Evolutionary conservation across 2,797 vertebrate species (phyloP), one percentile per base, ranked within the genome.

Genomic region (Xenentodon cancila): DNA sequence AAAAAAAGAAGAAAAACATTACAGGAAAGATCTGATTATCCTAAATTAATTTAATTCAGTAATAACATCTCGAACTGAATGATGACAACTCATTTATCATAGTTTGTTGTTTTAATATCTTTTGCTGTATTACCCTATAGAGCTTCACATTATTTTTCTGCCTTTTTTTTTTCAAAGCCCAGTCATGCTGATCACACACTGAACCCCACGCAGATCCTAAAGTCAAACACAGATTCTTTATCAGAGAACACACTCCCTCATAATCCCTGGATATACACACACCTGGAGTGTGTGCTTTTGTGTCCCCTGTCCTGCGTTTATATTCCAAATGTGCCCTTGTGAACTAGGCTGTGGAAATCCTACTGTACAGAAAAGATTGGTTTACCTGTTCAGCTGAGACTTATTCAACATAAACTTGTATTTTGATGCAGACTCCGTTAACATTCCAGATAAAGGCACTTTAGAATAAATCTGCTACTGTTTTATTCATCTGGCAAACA

Each of bases 161-260:
- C 42, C 21, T n/a, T 3, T 27, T 25, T 58, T 46, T 64, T 5
- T 52, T 66, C 75, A 63, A 71, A 65, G 64, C 71, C 74, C 79
- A 61, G 65, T 61, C 32, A 80, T 66, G 79, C 88, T 87, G 86
- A 91, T 91, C 89, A 89, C 82, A 87, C 88, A 82, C 67, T 49
- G 78, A 83, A 80, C 84, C 79, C 69, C 34, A 27, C 79, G 77
- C 79, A 75, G 79, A 92, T 92, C 89, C 84, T 79, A 90, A 90
- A 87, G 68, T 75, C 87, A 92, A 92, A 91, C 87, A 92, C 70
- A 71, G 81, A 85, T 88, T 79, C 84, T 88, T 90, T 91, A 92
- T 92, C 89, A 53, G 81, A 53, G 73, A 75, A 79, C 79, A 84
- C 90, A 91, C 84, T 84, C 73, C 51, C 64, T 52, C 80, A 61